Percentiles rank a stretch among this genome's conserved stretches.
phyloP scores from a whole-genome alignment of 1,140 invertebrate species.

The Coenobita brevimanus region DNA sequence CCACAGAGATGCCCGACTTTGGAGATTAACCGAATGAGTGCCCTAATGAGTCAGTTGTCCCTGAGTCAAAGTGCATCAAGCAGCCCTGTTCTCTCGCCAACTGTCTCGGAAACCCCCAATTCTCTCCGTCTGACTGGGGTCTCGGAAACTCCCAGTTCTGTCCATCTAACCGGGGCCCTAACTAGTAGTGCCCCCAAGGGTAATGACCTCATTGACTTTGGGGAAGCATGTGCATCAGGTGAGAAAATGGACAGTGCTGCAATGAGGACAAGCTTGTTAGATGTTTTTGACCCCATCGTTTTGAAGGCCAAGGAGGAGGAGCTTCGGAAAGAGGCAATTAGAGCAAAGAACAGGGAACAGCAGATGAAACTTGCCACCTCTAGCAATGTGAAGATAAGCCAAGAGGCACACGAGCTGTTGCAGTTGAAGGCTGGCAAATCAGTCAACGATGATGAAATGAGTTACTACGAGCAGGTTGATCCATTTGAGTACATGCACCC shows the following conservation, averaged over 20 bases:
- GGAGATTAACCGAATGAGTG: conserved; percentile 40
- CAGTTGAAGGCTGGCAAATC: conserved; percentile 39
- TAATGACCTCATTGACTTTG: conserved; percentile 63
- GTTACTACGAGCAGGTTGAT: conserved; percentile 69
- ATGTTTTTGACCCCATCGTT: conserved; percentile 67
- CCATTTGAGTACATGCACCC: conserved; percentile 70
- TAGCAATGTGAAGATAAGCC: conserved; percentile 54
- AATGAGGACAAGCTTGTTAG: conserved; percentile 62
- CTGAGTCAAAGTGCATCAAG: conserved; percentile 36
- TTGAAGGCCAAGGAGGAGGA: conserved; percentile 58
- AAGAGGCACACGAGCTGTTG: conserved; percentile 65
- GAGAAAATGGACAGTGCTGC: conserved; percentile 5
- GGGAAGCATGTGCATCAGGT: neutral
- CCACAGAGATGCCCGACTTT: conserved; percentile 54
- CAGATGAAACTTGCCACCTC: neutral
- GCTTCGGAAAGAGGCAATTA: neutral
- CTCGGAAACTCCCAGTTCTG: neutral
- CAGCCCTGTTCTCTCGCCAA: conserved; percentile 8
- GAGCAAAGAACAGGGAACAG: neutral
- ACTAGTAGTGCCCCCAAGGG: conserved; percentile 31
- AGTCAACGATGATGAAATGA: conserved; percentile 63
- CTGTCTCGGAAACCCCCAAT: neutral
- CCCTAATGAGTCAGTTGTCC: conserved; percentile 46
- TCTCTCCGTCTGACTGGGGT: neutral
- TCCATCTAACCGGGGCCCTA: too few species aligned